These are phyloP conservation scores for Aphaenogaster floridana DNA, from an alignment of 1,140 invertebrate species.

Conservation along the genomic window DNA sequence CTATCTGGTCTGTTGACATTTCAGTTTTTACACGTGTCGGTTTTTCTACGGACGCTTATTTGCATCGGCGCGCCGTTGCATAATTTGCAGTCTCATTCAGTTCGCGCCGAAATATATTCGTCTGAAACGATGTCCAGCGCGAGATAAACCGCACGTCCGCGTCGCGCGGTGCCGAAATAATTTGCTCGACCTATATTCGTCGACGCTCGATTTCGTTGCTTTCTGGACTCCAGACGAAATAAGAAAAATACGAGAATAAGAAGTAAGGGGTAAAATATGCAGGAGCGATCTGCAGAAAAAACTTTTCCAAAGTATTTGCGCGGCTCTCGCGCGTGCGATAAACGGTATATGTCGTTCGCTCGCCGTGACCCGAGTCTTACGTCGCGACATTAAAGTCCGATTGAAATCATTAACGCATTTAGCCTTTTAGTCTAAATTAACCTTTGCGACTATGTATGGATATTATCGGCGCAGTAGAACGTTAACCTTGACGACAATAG, in stretches of 20 bases:
- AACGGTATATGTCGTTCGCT: neutral
- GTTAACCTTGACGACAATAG: conserved; percentile 67
- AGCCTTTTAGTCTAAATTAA: conserved; percentile 57
- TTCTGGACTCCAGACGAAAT: neutral
- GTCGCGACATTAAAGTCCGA: conserved; percentile 33
- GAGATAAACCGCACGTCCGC: neutral
- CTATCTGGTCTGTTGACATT: conserved; percentile 21
- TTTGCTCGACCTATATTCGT: neutral
- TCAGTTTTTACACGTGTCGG: neutral
- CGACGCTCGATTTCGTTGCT: conserved; percentile 10
- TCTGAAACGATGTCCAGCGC: conserved; percentile 5
- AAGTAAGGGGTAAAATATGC: too few relatives aligned
- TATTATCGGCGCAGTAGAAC: conserved; percentile 55
- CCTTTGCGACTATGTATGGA: conserved; percentile 31
- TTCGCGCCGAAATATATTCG: conserved; percentile 24
- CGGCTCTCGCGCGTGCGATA: neutral
- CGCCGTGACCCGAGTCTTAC: neutral
- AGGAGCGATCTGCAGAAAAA: neutral
- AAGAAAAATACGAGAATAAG: neutral
- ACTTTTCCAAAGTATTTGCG: neutral
- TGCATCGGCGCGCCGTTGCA: neutral
- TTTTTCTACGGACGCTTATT: neutral
- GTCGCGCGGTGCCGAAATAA: neutral
- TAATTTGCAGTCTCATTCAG: conserved; percentile 16
- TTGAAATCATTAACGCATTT: conserved; percentile 48